Base-by-base conservation (phyloP, 2,797 vertebrate genomes). In the Eulemur mongoz region DNA sequence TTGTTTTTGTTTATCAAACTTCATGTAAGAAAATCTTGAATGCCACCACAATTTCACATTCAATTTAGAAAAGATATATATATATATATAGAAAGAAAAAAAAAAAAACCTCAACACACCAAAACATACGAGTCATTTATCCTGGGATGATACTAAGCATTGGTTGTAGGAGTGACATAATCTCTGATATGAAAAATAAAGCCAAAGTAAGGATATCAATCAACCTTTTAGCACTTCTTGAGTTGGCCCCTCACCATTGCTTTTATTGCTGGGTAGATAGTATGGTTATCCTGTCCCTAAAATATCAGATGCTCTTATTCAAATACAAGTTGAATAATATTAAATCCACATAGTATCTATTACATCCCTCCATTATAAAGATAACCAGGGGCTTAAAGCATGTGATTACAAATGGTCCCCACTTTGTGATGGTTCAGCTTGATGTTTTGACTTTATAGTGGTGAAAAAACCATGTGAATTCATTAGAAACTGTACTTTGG, bases 11-110 rank as follows among this genome's bases (percentile, higher is more conserved):
- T 96, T 72, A 63, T 27, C 25, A 73, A 76, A 61, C 13, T 87
- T 23, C 45, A 80, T 72, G 20, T 52, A 78, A 89, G 43, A 75
- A 18, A 89, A 57, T 57, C 45, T 76, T 76, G 45, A 86, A 65
- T 25, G 32, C n/a, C 52, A 83, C 43, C 90, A 52, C 88, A n/a
- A 35, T 95, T 92, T 93, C 91, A 97, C 35, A 75, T 87, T 95
- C 92, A 52, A 45, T 92, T 93, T 85, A 92, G 23, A 89, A 93
- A 86, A 85, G 22, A 50, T 50, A 50, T 52, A 20, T 20, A 52
- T 52, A 54, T 54, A 5, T 20, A 52, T 52, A 54, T 54, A 5
- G 27, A 40, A 40, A 40, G 38, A 40, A 40, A 40, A 7, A 32
- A 32, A 63, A 61, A 59, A 63, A 32, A 79, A 93, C 0, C 0